Base-by-base conservation (phyloP, 2,113 vertebrate species). In the Poeciliopsis occidentalis region DNA sequence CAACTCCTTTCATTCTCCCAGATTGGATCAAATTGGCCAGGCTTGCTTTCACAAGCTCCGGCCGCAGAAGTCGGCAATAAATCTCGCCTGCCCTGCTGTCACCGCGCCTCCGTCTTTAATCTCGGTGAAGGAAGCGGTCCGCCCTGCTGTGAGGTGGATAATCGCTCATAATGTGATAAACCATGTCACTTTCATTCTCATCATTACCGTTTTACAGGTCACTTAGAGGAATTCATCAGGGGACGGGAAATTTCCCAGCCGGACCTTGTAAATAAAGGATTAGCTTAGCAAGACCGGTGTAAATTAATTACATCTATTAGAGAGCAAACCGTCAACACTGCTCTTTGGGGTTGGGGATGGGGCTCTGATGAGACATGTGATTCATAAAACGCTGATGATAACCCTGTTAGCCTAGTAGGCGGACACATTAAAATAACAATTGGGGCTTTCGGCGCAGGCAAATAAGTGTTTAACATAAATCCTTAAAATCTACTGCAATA, bases 121-220 rank as follows among this genome's bases (percentile, higher is more conserved):
- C 85, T 85, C 70, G 60, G 84, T 67, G 65, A 71, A 78, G 63
- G 34, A 39, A 30, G 67, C 75, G 69, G 31, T 74, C 32, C 60
- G 81, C 71, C 76, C 73, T 76, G 84, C 64, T 19, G 80, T 24
- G 82, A 85, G 79, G 85, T 79, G 51, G 51, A 57, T 57, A 57
- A 57, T 57, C n/a, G 51, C 51, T 57, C 51, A 78, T 57, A 74
- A 74, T 85, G 78, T 65, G 79, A 79, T 80, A 67, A 84, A 88
- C 78, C 39, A 57, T 88, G 79, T 81, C 67, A 13, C 73, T 75
- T 82, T 81, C 86, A 75, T 67, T 69, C 72, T 87, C 82, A 80
- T 85, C 79, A 82, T 69, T 73, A 76, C 67, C 71, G 51, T 83
- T 61, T 75, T 79, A 75, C 69, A 82, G 82, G 82, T 89, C 85